A percentile compares a stretch with the other conserved stretches of the same genome.
Evolutionary conservation across 2,113 vertebrate species (phyloP).

Genomic region (Stomatorhinus ivindoensis): DNA sequence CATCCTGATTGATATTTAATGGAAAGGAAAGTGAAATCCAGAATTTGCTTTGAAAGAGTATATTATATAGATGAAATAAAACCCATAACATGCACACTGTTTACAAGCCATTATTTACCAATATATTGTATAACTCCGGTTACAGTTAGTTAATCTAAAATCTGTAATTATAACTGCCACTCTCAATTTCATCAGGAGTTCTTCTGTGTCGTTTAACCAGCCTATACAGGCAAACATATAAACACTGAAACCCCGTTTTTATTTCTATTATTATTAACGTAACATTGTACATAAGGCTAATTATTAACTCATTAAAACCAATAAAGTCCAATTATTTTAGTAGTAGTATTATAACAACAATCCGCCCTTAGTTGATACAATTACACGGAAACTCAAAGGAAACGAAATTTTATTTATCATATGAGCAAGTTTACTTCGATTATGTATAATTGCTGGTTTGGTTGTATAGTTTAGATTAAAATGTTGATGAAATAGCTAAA

Average conservation of each 20-base stretch:
- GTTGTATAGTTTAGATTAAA: neutral
- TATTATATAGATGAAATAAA: neutral
- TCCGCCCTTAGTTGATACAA: neutral
- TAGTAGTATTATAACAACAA: neutral
- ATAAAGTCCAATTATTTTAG: neutral
- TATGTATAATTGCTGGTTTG: neutral
- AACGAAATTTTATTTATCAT: neutral
- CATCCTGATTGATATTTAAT: neutral
- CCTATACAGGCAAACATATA: neutral
- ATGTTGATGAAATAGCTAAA: neutral
- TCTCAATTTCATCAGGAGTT: neutral
- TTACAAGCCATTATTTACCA: neutral
- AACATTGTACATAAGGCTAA: neutral
- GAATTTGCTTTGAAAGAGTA: conserved; percentile 8
- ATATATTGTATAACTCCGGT: neutral
- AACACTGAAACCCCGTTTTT: neutral
- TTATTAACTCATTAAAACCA: neutral
- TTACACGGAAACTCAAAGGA: neutral
- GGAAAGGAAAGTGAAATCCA: conserved; percentile 2
- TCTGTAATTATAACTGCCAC: neutral
- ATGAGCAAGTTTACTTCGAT: neutral
- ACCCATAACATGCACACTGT: neutral
- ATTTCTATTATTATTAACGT: neutral
- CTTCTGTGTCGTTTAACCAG: neutral
- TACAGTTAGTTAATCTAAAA: conserved; percentile 1